Evolutionary conservation across 2,888 invertebrate species (phyloP).

Genomic region (Pyrgus malvae): DNA sequence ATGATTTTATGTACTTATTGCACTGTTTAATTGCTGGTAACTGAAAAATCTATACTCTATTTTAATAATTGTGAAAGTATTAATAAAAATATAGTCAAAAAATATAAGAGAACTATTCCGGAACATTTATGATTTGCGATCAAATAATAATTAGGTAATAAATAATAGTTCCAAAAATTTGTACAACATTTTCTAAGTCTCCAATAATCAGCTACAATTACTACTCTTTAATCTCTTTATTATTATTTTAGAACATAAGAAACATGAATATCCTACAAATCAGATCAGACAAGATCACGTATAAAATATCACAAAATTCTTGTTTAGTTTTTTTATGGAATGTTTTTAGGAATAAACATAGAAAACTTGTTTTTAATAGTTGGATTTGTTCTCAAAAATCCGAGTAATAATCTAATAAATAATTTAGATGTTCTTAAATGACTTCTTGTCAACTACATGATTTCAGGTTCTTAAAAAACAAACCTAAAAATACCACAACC

Average conservation of each 20-base stretch:
- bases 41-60: not conserved
- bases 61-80: not conserved
- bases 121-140: no score
- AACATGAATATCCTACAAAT: no score
- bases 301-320: not conserved
- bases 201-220: not conserved
- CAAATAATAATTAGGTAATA: no score
- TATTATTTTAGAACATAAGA: no score
- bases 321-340: not conserved
- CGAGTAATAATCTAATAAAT: no score
- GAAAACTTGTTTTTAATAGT: not conserved
- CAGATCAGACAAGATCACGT: not conserved
- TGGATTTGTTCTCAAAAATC: no score
- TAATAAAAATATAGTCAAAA: not conserved
- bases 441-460: constrained; percentile 21
- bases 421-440: not conserved
- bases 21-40: constrained; percentile 13
- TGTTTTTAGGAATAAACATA: constrained; percentile 4
- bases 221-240: no score
- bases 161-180: not conserved
- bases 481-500: constrained; percentile 32
- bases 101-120: not conserved
- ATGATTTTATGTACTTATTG: not conserved
- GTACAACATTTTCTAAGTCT: not conserved
- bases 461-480: constrained; percentile 38